Conservation (phyloP, 2,797 vertebrate genomes). For the Sebastes glaucus region DNA sequence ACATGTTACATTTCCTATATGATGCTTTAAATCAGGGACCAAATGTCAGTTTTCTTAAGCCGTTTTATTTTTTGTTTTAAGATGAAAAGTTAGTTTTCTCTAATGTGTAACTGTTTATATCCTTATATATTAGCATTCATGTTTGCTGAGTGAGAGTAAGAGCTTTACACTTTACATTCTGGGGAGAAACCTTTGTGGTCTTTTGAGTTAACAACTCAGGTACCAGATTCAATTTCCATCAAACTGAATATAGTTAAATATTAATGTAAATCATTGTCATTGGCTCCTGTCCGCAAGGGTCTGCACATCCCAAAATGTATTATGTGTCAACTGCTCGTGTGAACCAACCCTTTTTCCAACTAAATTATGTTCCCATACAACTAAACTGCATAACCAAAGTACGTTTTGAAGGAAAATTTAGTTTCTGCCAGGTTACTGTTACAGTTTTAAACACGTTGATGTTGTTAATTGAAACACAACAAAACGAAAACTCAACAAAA, state of each 20-base stretch:
- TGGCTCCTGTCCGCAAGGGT: not conserved
- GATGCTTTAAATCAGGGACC: not conserved
- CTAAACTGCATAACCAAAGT: no score
- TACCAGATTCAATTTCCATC: not conserved
- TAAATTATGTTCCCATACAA: no score
- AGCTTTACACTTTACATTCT: not conserved
- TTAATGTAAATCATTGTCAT: not conserved
- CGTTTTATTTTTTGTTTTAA: not conserved
- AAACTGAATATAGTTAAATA: not conserved
- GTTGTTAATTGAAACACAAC: no score
- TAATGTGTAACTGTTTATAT: not conserved
- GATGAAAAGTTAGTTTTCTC: not conserved
- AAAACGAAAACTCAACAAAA: no score
- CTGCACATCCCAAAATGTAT: not conserved
- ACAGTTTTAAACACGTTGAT: no score
- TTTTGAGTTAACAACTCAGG: not conserved
- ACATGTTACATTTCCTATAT: accelerated
- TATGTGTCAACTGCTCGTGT: not conserved
- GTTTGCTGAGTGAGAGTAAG: not conserved
- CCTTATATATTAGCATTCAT: not conserved
- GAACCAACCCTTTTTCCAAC: no score
- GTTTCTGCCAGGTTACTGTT: no score
- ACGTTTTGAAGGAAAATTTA: no score
- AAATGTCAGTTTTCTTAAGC: not conserved
- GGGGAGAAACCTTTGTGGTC: not conserved